These are phyloP conservation scores for Callaeas wilsoni DNA, from an alignment of 2,113 vertebrate species.

Conservation along the genomic window DNA sequence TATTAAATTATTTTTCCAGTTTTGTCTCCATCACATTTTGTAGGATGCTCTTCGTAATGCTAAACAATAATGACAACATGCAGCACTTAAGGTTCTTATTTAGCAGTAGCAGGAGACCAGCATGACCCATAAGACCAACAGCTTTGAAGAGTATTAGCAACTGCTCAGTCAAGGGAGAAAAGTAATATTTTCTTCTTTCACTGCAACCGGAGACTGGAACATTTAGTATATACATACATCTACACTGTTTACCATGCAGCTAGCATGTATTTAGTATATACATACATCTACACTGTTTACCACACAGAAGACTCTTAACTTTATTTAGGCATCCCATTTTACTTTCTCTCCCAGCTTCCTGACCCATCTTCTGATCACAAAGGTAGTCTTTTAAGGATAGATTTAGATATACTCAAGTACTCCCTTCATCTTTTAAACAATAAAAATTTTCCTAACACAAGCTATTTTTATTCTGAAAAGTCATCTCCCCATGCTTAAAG, in stretches of 20 bases:
- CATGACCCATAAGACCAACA: background rate
- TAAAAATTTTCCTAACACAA: background rate
- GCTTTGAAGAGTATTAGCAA: background rate
- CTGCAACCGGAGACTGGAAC: background rate
- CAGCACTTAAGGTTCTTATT: background rate
- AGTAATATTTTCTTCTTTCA: background rate
- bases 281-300: background rate
- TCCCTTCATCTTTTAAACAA: background rate
- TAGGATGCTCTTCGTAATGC: background rate
- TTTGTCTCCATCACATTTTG: background rate
- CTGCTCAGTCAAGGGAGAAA: background rate
- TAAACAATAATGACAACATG: background rate
- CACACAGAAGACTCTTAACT: background rate
- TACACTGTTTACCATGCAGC: background rate
- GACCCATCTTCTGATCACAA: background rate
- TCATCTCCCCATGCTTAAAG: background rate
- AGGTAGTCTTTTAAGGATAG: background rate
- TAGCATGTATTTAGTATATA: no score
- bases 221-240: accelerated
- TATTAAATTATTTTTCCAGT: background rate
- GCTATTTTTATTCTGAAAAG: background rate
- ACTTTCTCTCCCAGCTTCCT: background rate
- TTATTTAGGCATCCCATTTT: background rate
- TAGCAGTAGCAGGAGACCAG: background rate
- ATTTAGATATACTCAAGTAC: background rate